These are phyloP conservation scores for Equus quagga DNA, from an alignment of 2,113 vertebrate genomes.

Conservation along the genomic window DNA sequence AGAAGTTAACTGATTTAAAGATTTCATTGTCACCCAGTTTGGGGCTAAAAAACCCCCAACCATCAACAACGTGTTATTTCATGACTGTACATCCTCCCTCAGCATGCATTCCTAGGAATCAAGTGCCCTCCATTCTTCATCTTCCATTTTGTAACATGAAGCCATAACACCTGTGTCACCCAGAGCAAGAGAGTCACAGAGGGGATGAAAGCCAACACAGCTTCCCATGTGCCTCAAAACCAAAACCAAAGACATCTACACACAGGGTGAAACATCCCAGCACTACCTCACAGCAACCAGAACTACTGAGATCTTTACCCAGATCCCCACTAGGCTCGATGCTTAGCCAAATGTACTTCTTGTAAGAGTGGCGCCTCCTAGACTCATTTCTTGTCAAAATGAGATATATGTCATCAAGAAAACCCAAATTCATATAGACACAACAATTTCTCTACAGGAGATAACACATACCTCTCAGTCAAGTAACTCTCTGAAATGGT, in stretches of 20 bases:
- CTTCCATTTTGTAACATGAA: not conserved
- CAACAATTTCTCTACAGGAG: not conserved
- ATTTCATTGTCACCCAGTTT: not conserved
- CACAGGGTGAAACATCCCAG: too few species aligned
- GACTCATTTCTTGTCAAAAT: not conserved
- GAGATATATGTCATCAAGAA: not conserved
- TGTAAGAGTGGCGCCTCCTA: not conserved
- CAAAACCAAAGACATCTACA: not conserved
- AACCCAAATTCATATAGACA: not conserved
- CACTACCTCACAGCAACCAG: accelerated
- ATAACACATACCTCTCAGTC: not conserved
- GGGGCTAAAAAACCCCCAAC: not conserved
- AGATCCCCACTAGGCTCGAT: not conserved
- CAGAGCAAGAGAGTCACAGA: not conserved
- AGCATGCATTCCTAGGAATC: not conserved
- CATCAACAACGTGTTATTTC: not conserved
- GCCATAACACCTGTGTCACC: not conserved
- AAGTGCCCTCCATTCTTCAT: not conserved
- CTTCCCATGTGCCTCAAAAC: not conserved
- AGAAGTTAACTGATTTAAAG: not conserved
- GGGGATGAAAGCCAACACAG: not conserved
- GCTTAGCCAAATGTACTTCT: not conserved
- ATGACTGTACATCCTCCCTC: not conserved
- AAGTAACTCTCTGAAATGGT: not conserved
- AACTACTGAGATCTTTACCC: not conserved